These are phyloP conservation scores for Microhierax caerulescens DNA, from an alignment of 2,797 vertebrate genomes.

Conservation along the genomic window DNA sequence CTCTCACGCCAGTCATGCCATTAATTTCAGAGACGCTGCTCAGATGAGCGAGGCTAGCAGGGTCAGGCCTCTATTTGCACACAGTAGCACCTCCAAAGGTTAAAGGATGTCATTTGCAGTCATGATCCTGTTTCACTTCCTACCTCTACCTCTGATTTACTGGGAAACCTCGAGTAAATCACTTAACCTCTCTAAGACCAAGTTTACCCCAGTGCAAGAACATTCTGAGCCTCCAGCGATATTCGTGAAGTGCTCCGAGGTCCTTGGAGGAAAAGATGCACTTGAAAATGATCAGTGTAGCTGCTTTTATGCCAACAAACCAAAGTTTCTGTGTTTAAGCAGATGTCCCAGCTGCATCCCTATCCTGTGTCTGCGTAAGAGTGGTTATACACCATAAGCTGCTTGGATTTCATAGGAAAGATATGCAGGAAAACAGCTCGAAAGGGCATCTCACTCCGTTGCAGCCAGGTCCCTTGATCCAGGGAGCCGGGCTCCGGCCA, in stretches of 20 bases:
- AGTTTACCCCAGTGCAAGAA: slow-evolving; percentile 34
- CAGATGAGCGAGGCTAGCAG: not conserved
- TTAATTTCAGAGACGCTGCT: not conserved
- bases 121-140: slow-evolving; percentile 48
- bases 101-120: slow-evolving; percentile 24
- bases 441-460: not conserved
- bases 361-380: not conserved
- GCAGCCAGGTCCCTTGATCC: not conserved
- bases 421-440: not conserved
- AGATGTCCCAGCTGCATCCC: not conserved
- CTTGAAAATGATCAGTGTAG: not conserved
- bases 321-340: not conserved
- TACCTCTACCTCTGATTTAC: slow-evolving; percentile 44
- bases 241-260: not conserved
- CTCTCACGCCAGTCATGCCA: not conserved
- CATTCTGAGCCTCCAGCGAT: not conserved
- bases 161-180: slow-evolving; percentile 43
- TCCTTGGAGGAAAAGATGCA: slow-evolving; percentile 12
- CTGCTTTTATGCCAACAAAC: slow-evolving; percentile 1
- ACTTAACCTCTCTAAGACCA: slow-evolving; percentile 36
- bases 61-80: slow-evolving; percentile 6
- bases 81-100: slow-evolving; percentile 39
- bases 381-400: not conserved
- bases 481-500: not conserved
- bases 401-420: not conserved